Conservation (phyloP, 2,888 invertebrate genomes). For the Archaeoteleia sp. region DNA sequence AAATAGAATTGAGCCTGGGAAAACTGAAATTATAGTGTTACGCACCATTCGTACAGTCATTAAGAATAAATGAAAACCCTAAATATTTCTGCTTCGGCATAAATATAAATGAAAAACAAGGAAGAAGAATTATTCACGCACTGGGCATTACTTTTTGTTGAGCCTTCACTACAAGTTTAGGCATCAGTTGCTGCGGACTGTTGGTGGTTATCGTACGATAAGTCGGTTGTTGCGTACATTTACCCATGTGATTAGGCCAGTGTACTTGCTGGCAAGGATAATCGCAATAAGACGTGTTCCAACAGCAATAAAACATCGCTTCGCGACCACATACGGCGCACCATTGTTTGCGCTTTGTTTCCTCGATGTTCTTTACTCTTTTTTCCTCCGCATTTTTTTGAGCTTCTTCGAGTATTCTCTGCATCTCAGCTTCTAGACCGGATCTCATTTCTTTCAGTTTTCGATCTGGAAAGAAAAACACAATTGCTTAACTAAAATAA, state of each 20-base stretch:
- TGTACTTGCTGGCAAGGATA: slow-evolving; percentile 91
- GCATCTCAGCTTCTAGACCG: slow-evolving; percentile 83
- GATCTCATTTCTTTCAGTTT: slow-evolving; percentile 82
- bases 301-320: slow-evolving; percentile 95
- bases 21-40: no score
- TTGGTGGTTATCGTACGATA: slow-evolving; percentile 14
- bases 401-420: slow-evolving; percentile 80
- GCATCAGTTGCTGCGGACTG: slow-evolving; percentile 27
- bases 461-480: slow-evolving; percentile 76
- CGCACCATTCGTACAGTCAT: no score
- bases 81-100: no score
- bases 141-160: slow-evolving; percentile 29
- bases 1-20: no score
- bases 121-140: slow-evolving; percentile 18
- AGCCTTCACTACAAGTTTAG: slow-evolving; percentile 34
- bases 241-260: slow-evolving; percentile 85
- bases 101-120: no score
- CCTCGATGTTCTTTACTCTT: slow-evolving; percentile 82
- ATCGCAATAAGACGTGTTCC: slow-evolving; percentile 97
- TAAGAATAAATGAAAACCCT: no score
- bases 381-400: slow-evolving; percentile 82
- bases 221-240: slow-evolving; percentile 74
- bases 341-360: slow-evolving; percentile 93
- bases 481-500: no score
- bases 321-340: slow-evolving; percentile 92